These are phyloP conservation scores for Diorhabda sublineata DNA, from an alignment of 1,140 invertebrate species.

Conservation along the genomic window DNA sequence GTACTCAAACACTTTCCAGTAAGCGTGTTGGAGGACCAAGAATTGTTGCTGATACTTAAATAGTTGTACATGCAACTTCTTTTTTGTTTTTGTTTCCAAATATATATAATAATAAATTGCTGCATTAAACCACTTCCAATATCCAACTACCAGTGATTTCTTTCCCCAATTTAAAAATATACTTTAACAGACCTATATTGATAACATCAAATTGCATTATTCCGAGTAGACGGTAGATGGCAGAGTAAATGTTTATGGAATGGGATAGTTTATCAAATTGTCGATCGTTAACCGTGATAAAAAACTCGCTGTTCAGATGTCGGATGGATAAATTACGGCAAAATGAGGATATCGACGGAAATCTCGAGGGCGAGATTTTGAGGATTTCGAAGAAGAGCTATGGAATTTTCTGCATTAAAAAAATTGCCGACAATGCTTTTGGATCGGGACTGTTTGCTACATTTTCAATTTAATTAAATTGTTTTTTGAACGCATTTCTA, in stretches of 20 bases:
- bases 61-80: no score
- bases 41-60: no score
- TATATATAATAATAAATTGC: no score
- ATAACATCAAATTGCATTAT: neutral
- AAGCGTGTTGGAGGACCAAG: no score
- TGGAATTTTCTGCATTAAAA: neutral
- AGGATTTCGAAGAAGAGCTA: neutral
- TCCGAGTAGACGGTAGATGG: neutral
- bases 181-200: neutral
- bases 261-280: conserved; percentile 2
- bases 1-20: no score
- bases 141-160: no score
- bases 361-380: neutral
- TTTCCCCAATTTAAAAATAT: no score
- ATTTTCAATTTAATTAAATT: no score
- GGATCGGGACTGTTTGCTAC: neutral
- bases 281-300: conserved; percentile 1
- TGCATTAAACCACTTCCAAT: no score
- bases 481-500: no score
- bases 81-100: no score
- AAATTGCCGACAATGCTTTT: neutral
- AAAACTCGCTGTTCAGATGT: neutral
- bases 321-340: neutral
- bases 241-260: neutral
- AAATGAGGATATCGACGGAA: neutral